phyloP scores from a whole-genome alignment of 2,888 invertebrate genomes.

The Cyrtodaria siliqua region DNA sequence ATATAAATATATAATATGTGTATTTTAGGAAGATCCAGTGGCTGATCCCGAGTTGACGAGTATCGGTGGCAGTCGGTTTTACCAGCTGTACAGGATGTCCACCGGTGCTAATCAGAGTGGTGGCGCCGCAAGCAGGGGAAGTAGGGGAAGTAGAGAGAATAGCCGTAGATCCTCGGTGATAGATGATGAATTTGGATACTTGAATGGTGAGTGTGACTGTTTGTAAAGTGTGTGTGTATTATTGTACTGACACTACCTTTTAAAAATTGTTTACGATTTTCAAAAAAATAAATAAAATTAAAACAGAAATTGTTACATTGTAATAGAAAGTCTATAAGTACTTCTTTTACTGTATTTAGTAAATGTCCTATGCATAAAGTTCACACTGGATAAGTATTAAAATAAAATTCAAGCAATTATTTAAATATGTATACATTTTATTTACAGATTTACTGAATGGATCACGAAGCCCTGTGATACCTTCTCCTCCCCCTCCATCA shows the following conservation, averaged over 20 bases:
- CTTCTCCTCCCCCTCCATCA: slow-evolving; percentile 73
- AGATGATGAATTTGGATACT: slow-evolving; percentile 88
- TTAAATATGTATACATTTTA: background rate
- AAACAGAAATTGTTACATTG: too few species aligned
- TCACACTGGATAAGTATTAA: background rate
- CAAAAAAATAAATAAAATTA: too few species aligned
- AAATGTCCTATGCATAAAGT: too few species aligned
- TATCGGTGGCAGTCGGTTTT: slow-evolving; percentile 86
- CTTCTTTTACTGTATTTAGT: too few species aligned
- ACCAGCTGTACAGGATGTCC: slow-evolving; percentile 88
- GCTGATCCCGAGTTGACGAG: slow-evolving; percentile 53
- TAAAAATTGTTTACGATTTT: too few species aligned
- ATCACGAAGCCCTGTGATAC: slow-evolving; percentile 76
- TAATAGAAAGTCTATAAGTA: too few species aligned
- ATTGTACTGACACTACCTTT: too few species aligned
- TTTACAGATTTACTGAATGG: slow-evolving; percentile 76
- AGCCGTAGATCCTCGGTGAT: slow-evolving; percentile 88
- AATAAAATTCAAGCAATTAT: background rate
- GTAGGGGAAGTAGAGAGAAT: slow-evolving; percentile 63
- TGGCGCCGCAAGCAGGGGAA: slow-evolving; percentile 6
- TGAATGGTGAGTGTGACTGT: slow-evolving; percentile 78
- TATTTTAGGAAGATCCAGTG: slow-evolving; percentile 61
- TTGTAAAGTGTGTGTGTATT: too few species aligned
- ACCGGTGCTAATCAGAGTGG: slow-evolving; percentile 13
- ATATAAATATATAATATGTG: too few species aligned